phyloP scores from a whole-genome alignment of 2,888 invertebrate species.

The Drosophila cracens region DNA sequence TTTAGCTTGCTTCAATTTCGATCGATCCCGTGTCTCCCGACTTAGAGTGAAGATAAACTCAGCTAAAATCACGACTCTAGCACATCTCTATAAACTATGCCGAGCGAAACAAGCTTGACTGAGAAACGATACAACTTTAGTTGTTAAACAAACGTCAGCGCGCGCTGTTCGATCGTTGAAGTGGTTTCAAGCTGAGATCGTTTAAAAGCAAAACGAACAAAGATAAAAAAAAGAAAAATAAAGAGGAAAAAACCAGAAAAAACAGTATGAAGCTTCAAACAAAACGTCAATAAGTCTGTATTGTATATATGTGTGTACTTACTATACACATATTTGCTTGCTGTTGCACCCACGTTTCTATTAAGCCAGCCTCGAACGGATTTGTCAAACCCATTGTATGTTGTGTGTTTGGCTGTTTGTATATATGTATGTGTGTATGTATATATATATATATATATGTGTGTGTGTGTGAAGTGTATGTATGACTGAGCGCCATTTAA shows the following conservation, averaged over 20 bases:
- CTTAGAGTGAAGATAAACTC: not conserved
- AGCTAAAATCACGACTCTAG: slow-evolving; percentile 11
- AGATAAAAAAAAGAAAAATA: slow-evolving; percentile 22
- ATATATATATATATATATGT: not conserved
- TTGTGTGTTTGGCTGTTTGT: slow-evolving; percentile 2
- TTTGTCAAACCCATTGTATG: slow-evolving; percentile 37
- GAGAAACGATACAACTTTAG: slow-evolving; percentile 55
- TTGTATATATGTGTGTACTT: slow-evolving; percentile 32
- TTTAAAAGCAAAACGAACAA: slow-evolving; percentile 9
- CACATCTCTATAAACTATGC: slow-evolving; percentile 35
- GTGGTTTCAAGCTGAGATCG: slow-evolving; percentile 24
- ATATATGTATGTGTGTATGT: slow-evolving; percentile 11
- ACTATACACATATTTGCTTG: slow-evolving; percentile 22
- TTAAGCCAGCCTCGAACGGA: slow-evolving; percentile 24
- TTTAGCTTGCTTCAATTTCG: not conserved
- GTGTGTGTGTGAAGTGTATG: slow-evolving; percentile 1
- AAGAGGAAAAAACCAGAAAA: slow-evolving; percentile 35
- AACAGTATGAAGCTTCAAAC: slow-evolving; percentile 46
- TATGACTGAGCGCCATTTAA: slow-evolving; percentile 28
- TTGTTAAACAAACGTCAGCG: slow-evolving; percentile 74
- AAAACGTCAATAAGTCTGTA: slow-evolving; percentile 37
- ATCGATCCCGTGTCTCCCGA: not conserved
- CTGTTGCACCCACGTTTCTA: slow-evolving; percentile 55
- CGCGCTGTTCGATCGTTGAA: slow-evolving; percentile 53
- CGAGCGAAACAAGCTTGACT: slow-evolving; percentile 22